These are phyloP conservation scores for Dasypus novemcinctus DNA, from an alignment of 2,113 vertebrate species.

Conservation along the genomic window DNA sequence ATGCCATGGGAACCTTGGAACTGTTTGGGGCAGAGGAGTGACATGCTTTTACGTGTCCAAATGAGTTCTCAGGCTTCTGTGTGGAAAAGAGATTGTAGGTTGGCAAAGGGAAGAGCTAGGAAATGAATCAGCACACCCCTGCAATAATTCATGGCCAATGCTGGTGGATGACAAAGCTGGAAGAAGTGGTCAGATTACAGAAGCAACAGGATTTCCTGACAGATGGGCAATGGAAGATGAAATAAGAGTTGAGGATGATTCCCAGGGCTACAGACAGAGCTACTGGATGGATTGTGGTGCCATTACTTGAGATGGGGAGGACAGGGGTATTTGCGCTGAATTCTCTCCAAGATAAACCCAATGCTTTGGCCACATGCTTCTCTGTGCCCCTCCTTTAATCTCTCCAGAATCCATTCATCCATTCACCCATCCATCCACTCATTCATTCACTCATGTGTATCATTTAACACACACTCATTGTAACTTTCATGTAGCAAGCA, in stretches of 20 bases:
- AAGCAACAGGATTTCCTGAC: neutral
- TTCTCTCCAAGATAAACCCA: neutral
- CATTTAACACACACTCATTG: neutral
- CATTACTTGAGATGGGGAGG: neutral
- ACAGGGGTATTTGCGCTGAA: neutral
- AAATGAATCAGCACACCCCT: neutral
- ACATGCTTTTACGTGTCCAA: neutral
- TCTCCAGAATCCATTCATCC: neutral
- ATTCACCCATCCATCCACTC: neutral
- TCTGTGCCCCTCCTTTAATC: neutral
- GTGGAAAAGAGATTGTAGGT: neutral
- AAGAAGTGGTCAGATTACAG: neutral
- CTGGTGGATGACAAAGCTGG: neutral
- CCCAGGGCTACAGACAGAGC: neutral
- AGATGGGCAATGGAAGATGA: neutral
- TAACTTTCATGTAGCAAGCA: neutral
- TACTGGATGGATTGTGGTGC: neutral
- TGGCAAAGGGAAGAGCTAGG: neutral
- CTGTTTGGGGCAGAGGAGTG: neutral
- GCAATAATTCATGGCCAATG: neutral
- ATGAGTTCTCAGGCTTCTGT: neutral
- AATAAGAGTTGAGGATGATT: neutral
- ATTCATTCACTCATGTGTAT: neutral
- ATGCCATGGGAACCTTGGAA: neutral
- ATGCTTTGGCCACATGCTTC: neutral